Conservation (phyloP, 2,797 vertebrate genomes). For the Limosa lapponica region DNA sequence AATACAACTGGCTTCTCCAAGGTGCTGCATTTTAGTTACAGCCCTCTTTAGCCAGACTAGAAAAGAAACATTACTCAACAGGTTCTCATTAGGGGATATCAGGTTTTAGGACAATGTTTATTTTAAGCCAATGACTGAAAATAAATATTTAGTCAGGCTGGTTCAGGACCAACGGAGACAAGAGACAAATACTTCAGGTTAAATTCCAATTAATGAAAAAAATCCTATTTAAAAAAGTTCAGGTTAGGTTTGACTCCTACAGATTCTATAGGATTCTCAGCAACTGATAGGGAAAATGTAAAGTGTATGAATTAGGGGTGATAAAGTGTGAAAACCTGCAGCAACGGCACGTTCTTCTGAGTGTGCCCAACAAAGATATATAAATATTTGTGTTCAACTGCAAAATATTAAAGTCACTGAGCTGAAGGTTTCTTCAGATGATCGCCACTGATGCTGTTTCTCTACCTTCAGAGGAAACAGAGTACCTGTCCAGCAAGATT, state of each 20-base stretch:
- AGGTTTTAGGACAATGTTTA: constrained; percentile 4
- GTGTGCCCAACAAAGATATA: background rate
- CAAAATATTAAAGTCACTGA: background rate
- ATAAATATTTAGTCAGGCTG: constrained; percentile 12
- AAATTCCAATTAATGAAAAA: background rate
- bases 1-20: background rate
- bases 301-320: background rate
- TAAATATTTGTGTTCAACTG: background rate
- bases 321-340: background rate
- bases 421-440: background rate
- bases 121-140: background rate
- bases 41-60: background rate
- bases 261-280: background rate
- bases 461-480: background rate
- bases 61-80: background rate
- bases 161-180: background rate
- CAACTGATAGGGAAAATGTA: background rate
- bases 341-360: background rate
- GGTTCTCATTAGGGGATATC: background rate
- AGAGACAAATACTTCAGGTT: background rate
- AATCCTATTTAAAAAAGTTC: background rate
- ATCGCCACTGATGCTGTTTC: background rate
- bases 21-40: background rate
- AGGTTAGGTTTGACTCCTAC: background rate
- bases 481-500: background rate